Evolutionary conservation across 2,113 vertebrate genomes (phyloP).

Genomic region (Recurvirostra avosetta): DNA sequence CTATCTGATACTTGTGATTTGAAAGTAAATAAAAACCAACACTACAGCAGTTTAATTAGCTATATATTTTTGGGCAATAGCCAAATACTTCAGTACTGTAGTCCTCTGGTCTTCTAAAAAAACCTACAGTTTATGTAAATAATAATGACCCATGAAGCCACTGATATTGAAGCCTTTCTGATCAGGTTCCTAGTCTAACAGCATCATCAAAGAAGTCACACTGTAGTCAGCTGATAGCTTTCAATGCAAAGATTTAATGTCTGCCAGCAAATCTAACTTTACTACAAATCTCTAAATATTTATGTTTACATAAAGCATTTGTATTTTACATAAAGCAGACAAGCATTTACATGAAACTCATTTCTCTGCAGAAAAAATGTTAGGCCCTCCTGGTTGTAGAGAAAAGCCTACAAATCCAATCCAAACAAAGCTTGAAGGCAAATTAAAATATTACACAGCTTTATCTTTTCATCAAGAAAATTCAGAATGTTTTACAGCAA

Average conservation of each 20-base stretch:
- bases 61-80: background rate
- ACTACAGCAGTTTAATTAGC: background rate
- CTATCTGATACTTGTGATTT: background rate
- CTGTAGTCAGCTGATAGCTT: background rate
- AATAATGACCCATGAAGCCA: background rate
- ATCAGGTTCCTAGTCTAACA: background rate
- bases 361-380: background rate
- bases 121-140: background rate
- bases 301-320: background rate
- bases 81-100: background rate
- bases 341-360: background rate
- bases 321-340: background rate
- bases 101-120: background rate
- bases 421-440: slow-evolving; percentile 30
- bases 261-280: background rate
- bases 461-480: slow-evolving; percentile 42
- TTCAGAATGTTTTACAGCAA: background rate
- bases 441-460: background rate
- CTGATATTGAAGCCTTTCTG: background rate
- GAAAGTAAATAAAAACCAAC: background rate
- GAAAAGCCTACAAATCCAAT: background rate
- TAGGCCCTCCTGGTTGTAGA: background rate
- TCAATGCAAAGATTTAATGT: background rate
- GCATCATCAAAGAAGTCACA: background rate
- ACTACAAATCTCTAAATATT: slow-evolving; percentile 1